Base-by-base conservation (phyloP, 2,888 invertebrate species). In the Encarsia formosa region DNA sequence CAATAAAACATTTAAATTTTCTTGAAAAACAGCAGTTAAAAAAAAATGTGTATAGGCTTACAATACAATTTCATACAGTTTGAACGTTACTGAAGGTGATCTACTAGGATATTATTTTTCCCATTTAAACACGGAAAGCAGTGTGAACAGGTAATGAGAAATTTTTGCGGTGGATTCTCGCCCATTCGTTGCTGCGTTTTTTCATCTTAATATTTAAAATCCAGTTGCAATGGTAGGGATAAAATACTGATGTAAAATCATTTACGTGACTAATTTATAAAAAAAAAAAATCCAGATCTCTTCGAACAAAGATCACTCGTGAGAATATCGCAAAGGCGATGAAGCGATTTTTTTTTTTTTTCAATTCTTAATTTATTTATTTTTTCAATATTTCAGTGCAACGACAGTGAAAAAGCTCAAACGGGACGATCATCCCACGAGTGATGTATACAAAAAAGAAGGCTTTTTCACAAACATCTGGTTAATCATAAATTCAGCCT, bases 61-160 rank as follows among this genome's bases (percentile, higher is more conserved):
- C 15, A 41, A 45, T 54, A 45, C 41, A 54, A 32, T 49, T 41
- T 34, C 18, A 34, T n/a, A n/a, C n/a, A n/a, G n/a, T n/a, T n/a
- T n/a, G n/a, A n/a, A n/a, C n/a, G n/a, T n/a, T n/a, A n/a, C n/a
- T n/a, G n/a, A 34, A n/a, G 18, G 2, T 34, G 5, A 34, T 8
- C 34, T 4, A 34, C 15, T 34, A 18, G 3, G 18, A 34, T 15
- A 16, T 34, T 34, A 18, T 34, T 35, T 44, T 39, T 46, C 50
- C 43, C 23, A 59, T 32, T 56, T 56, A 57, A 61, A 64, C 61
- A 61, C 54, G 61, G 45, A 62, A 64, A 65, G 62, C 65, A 58
- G 52, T 62, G 51, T 62, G 34, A 38, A 24, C 57, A 57, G 59
- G 60, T 57, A 58, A 59, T 52, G 47, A 35, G 20, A 48, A 23